Base-by-base conservation (phyloP, 2,113 vertebrate genomes). In the Ophthalmotilapia sp. region DNA sequence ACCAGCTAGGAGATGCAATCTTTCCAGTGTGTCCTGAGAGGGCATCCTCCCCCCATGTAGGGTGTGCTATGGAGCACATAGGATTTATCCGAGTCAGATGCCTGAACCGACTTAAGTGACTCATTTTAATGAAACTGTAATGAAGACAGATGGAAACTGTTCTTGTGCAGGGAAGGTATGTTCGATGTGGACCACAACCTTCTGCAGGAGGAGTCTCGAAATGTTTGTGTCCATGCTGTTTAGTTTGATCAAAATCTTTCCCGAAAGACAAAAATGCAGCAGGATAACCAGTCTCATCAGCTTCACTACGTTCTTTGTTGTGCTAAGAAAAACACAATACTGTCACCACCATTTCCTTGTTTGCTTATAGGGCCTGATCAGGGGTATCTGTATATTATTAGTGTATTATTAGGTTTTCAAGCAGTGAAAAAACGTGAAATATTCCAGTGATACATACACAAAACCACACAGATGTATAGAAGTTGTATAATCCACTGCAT, bases 381-480 rank as follows among this genome's bases (percentile, higher is more conserved):
- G 7, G 7, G 38, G 8, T 70, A 45, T 45, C 8, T 42, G n/a
- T 26, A 9, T 42, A 23, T 42, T 42, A 40, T 68, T 40, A 9
- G 36, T 38, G 19, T n/a, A 36, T 13, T 36, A 40, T 40, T 68
- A 23, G 12, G 65, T 70, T 70, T 45, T 70, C 13, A 70, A 70
- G 38, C 38, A 45, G 13, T 45, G 21, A 23, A 70, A 70, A 70
- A 42, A 70, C 1, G 1, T 15, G n/a, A 70, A 70, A 6, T 70
- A 26, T 42, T 0, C 38, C 38, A 9, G 13, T 0, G 38, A 45
- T 70, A 15, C 65, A 70, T 15, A 42, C 7, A 70, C 12, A 23
- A 2, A 70, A 9, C n/a, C 38, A 70, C n/a, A 4, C 38, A 65
- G 60, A n/a, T 65, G 33, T 70, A 70, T 23, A 21, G 65, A 70